Percentiles rank a stretch among this genome's conserved stretches.
Evolutionary conservation across 2,888 invertebrate genomes (phyloP).

Genomic region (Tolmerus cingulatus): DNA sequence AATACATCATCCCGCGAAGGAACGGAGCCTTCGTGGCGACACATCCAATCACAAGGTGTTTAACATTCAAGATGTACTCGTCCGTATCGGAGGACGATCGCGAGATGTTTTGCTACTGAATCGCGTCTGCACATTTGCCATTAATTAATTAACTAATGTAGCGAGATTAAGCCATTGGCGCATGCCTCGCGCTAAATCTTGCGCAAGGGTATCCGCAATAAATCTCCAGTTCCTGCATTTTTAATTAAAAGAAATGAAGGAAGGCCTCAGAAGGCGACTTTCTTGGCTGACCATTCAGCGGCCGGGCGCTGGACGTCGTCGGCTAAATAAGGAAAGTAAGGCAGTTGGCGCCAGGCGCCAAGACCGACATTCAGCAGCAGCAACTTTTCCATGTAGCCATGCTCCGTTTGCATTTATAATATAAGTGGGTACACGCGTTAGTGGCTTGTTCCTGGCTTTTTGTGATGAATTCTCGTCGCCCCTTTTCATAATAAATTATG

Average conservation of each 20-base stretch:
- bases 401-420: conserved; percentile 28
- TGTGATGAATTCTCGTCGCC: conserved; percentile 18
- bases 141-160: conserved; percentile 46
- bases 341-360: conserved; percentile 42
- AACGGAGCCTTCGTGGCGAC: conserved; percentile 5
- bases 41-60: conserved; percentile 28
- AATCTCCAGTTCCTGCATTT: conserved; percentile 27
- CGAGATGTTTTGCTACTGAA: conserved; percentile 18
- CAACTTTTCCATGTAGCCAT: conserved; percentile 2
- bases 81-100: not conserved
- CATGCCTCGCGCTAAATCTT: not conserved
- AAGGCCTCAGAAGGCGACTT: not conserved
- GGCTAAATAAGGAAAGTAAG: conserved; percentile 29
- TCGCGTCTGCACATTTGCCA: conserved; percentile 33
- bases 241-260: conserved; percentile 30
- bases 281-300: not conserved
- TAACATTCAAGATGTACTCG: not conserved
- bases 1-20: not conserved
- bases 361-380: not conserved
- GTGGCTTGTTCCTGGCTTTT: not conserved
- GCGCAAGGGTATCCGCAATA: not conserved
- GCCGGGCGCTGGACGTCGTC: not conserved
- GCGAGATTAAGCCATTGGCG: conserved; percentile 39
- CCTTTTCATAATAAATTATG: conserved; percentile 27
- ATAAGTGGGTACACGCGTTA: conserved; percentile 6